Conservation (phyloP, 1,140 invertebrate genomes). For the Eubasilissa regina region DNA sequence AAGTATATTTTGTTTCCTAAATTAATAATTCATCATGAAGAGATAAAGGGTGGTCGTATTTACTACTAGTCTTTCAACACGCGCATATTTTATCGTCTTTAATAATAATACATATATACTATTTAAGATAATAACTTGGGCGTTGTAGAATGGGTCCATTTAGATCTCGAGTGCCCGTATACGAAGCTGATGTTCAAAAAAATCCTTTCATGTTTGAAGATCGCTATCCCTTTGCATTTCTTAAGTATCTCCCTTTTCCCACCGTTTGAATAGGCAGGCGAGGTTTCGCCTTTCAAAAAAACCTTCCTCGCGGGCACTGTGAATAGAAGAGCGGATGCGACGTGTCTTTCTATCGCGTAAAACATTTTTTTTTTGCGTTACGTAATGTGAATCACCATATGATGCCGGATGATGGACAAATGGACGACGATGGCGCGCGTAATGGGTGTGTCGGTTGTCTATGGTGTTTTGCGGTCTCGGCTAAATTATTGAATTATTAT, state of each 20-base stretch:
- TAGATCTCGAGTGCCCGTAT: slow-evolving; percentile 18
- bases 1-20: no score
- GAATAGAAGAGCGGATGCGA: slow-evolving; percentile 31
- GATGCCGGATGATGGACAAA: background rate
- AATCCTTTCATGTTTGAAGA: slow-evolving; percentile 24
- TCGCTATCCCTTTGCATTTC: slow-evolving; percentile 25
- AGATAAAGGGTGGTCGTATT: background rate
- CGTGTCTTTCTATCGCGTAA: slow-evolving; percentile 15
- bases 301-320: background rate
- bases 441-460: background rate
- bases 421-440: no score
- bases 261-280: slow-evolving; percentile 30
- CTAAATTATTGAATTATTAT: no score
- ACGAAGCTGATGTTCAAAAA: background rate
- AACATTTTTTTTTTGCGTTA: slow-evolving; percentile 21
- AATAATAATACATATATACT: background rate
- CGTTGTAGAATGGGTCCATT: slow-evolving; percentile 11
- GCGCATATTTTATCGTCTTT: background rate
- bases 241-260: slow-evolving; percentile 40
- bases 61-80: background rate
- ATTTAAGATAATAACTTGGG: background rate
- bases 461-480: background rate
- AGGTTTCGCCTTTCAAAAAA: slow-evolving; percentile 36
- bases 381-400: slow-evolving; percentile 23
- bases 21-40: no score